A percentile compares a stretch with the other conserved stretches of the same genome.
Conservation (phyloP, 2,888 invertebrate genomes). For the Drosophila buzzatii region DNA sequence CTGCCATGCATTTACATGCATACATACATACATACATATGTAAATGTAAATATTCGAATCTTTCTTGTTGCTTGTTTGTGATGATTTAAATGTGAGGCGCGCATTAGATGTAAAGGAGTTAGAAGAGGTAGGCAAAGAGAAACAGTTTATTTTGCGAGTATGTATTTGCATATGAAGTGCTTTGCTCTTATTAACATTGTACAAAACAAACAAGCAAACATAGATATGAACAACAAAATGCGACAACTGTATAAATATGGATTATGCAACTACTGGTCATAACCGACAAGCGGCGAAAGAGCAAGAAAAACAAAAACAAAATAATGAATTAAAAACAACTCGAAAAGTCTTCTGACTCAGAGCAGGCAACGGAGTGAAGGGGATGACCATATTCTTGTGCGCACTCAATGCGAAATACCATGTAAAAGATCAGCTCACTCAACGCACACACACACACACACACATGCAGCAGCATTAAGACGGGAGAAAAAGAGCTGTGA, state of each 20-base stretch:
- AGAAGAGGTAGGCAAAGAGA: neutral
- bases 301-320: slow-evolving; percentile 23
- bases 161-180: slow-evolving; percentile 6
- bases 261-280: slow-evolving; percentile 32
- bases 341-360: neutral
- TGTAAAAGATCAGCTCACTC: slow-evolving; percentile 26
- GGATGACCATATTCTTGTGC: slow-evolving; percentile 2
- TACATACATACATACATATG: neutral
- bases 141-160: neutral
- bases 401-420: slow-evolving; percentile 3
- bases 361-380: neutral
- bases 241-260: slow-evolving; percentile 44
- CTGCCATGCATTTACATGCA: slow-evolving; percentile 25
- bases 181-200: slow-evolving; percentile 13
- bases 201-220: neutral
- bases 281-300: slow-evolving; percentile 7
- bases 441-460: neutral
- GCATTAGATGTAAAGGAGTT: neutral
- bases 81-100: no score
- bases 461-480: slow-evolving; percentile 2
- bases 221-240: slow-evolving; percentile 5
- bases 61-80: slow-evolving; percentile 7
- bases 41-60: slow-evolving; percentile 21
- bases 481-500: neutral
- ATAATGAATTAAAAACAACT: slow-evolving; percentile 38